Conservation (phyloP, 2,888 invertebrate species). For the Acleris laterana region DNA sequence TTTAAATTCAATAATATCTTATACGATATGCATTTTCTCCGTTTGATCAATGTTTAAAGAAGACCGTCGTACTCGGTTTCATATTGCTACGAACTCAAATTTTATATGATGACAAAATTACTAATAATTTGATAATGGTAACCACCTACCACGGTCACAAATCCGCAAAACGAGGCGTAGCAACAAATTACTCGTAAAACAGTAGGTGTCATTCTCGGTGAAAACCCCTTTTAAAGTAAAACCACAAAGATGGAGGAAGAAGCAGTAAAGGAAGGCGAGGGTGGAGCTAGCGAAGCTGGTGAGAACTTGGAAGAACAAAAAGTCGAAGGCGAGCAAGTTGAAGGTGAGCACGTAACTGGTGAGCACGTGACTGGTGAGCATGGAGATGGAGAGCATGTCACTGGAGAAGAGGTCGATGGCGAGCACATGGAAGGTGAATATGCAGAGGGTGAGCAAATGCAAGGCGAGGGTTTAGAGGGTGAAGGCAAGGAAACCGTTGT, state of each 20-base stretch:
- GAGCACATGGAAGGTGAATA: conserved; percentile 45
- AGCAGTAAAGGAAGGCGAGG: conserved; percentile 40
- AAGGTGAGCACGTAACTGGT: conserved; percentile 26
- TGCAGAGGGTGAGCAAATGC: conserved; percentile 25
- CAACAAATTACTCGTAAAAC: conserved; percentile 66
- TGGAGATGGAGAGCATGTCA: conserved; percentile 25
- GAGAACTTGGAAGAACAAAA: conserved; percentile 43
- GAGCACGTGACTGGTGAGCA: conserved; percentile 24
- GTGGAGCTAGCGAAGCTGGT: conserved; percentile 7
- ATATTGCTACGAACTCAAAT: conserved; percentile 60
- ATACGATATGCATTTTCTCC: conserved; percentile 7
- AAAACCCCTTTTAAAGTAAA: conserved; percentile 23
- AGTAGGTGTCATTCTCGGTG: conserved; percentile 18
- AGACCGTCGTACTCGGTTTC: conserved; percentile 65
- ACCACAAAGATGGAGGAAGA: conserved; percentile 44
- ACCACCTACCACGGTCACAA: conserved; percentile 51
- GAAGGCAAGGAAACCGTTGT: conserved; percentile 40
- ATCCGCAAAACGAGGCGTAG: conserved; percentile 62
- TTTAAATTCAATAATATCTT: background rate
- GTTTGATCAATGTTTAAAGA: conserved; percentile 61
- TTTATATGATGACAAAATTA: conserved; percentile 67
- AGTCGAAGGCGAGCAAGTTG: conserved; percentile 25
- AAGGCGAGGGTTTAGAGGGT: conserved; percentile 28
- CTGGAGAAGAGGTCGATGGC: conserved; percentile 35
- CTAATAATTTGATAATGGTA: conserved; percentile 63